Conservation (phyloP, 2,888 invertebrate genomes). For the Bellardia pandia region DNA sequence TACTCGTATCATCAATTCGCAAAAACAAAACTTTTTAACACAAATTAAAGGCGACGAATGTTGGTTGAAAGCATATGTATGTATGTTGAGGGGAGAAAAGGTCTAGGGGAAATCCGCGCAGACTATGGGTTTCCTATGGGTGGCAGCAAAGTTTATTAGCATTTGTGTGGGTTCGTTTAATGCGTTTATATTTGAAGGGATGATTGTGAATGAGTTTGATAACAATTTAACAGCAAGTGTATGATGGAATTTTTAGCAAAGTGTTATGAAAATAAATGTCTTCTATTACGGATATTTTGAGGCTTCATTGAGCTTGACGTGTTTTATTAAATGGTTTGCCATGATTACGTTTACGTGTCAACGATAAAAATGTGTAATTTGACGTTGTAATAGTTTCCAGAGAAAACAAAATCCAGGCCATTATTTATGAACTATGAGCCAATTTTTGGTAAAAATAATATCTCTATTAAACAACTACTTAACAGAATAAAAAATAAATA, state of each 20-base stretch:
- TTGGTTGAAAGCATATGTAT: not conserved
- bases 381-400: constrained; percentile 58
- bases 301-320: constrained; percentile 71
- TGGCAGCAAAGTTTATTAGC: not conserved
- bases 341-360: constrained; percentile 73
- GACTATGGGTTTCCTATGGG: not conserved
- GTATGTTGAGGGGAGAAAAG: not conserved
- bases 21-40: constrained; percentile 17
- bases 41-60: constrained; percentile 22
- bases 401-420: constrained; percentile 30
- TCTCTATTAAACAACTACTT: constrained; percentile 5
- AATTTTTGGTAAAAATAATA: constrained; percentile 28
- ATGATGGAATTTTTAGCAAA: constrained; percentile 61
- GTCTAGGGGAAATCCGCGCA: not conserved
- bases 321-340: constrained; percentile 70
- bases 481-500: not conserved
- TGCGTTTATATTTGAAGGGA: not conserved
- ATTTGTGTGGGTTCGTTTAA: not conserved
- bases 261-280: constrained; percentile 72
- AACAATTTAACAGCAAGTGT: constrained; percentile 48
- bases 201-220: constrained; percentile 29
- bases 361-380: constrained; percentile 66
- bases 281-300: constrained; percentile 70
- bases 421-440: constrained; percentile 49
- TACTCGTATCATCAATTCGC: not conserved